These are phyloP conservation scores for Phataginus tricuspis DNA, from an alignment of 2,797 vertebrate species.

Conservation along the genomic window DNA sequence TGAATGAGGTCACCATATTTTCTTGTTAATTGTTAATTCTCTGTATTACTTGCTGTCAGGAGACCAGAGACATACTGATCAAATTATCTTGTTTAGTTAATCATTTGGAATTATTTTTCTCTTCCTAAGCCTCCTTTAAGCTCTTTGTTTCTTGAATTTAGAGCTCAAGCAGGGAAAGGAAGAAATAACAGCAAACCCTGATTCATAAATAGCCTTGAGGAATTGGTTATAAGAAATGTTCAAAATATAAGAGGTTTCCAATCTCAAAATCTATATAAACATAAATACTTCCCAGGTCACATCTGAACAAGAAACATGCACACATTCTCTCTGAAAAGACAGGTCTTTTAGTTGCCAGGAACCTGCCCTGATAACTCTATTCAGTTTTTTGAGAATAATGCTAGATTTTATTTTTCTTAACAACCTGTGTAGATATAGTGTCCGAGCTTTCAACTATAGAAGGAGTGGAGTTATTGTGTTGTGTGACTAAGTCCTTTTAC, in stretches of 20 bases:
- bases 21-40: constrained; percentile 65
- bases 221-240: background rate
- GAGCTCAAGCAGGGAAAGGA: background rate
- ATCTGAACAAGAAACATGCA: background rate
- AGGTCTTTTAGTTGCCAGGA: constrained; percentile 29
- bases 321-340: background rate
- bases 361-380: background rate
- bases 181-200: background rate
- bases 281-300: background rate
- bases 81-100: constrained; percentile 45
- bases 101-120: constrained; percentile 40
- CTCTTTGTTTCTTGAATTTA: constrained; percentile 19
- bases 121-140: background rate
- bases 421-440: background rate
- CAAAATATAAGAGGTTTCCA: background rate
- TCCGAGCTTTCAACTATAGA: background rate
- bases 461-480: background rate
- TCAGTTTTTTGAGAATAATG: constrained; percentile 28
- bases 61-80: constrained; percentile 55
- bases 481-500: background rate
- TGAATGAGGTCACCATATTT: constrained; percentile 54
- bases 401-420: constrained; percentile 39
- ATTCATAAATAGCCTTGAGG: background rate
- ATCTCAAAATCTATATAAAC: background rate
- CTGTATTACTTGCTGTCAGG: constrained; percentile 55